A percentile compares a stretch with the other conserved stretches of the same genome.
phyloP scores from a whole-genome alignment of 1,140 invertebrate genomes.

The Idris sp. region DNA sequence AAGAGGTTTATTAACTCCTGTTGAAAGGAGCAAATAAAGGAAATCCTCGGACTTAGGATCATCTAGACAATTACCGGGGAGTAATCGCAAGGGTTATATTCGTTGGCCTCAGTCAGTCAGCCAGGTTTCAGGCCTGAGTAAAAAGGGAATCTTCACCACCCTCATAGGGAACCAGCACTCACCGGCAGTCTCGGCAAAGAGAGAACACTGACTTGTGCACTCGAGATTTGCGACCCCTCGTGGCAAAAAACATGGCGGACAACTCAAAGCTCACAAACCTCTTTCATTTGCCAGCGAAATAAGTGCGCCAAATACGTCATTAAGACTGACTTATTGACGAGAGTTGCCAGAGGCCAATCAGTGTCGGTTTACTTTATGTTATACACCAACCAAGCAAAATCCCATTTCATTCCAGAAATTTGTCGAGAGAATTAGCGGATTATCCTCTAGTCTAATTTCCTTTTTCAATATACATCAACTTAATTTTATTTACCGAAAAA shows the following conservation, averaged over 20 bases:
- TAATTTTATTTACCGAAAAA: too few relatives aligned
- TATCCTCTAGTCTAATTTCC: too few relatives aligned
- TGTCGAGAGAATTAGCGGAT: too few relatives aligned
- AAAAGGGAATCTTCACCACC: constrained; percentile 51
- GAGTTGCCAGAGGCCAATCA: constrained; percentile 34
- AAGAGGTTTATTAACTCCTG: constrained; percentile 62
- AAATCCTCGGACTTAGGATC: constrained; percentile 55
- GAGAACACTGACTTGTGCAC: constrained; percentile 58
- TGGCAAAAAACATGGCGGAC: constrained; percentile 60
- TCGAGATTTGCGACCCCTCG: constrained; percentile 60
- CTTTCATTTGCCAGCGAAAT: constrained; percentile 40
- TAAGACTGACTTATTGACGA: constrained; percentile 48
- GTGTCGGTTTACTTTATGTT: too few relatives aligned
- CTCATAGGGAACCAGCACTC: constrained; percentile 41
- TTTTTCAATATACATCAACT: too few relatives aligned
- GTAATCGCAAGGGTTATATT: constrained; percentile 59
- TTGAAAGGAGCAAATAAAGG: constrained; percentile 57
- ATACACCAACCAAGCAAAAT: too few relatives aligned
- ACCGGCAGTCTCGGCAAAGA: constrained; percentile 60
- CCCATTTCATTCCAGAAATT: too few relatives aligned
- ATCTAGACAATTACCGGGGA: constrained; percentile 56
- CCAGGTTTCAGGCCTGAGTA: constrained; percentile 48
- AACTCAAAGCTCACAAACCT: constrained; percentile 35
- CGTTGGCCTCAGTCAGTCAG: constrained; percentile 51
- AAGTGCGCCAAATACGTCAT: constrained; percentile 49